phyloP scores from a whole-genome alignment of 2,113 vertebrate genomes.

The Heloderma charlesbogerti region DNA sequence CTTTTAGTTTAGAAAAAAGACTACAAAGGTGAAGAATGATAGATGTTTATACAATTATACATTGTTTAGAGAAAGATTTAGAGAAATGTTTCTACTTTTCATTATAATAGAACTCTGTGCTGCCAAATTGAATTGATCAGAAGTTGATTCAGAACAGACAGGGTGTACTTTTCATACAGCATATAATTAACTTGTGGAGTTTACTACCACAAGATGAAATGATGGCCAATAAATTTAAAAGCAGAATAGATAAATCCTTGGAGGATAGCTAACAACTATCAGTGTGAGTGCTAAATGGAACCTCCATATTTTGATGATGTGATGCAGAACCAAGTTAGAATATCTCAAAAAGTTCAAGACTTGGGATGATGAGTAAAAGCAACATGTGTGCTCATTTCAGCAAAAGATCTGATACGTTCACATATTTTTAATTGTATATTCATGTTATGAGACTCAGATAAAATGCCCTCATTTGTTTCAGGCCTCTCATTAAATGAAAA shows the following conservation, averaged over 20 bases:
- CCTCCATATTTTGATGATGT: not conserved
- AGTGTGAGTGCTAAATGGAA: not conserved
- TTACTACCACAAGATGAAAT: not conserved
- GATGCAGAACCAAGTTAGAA: not conserved
- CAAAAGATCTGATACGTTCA: not conserved
- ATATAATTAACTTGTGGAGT: not conserved
- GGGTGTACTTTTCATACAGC: not conserved
- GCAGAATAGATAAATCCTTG: not conserved
- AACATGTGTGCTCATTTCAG: not conserved
- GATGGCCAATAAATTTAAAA: too few relatives aligned
- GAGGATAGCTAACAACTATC: not conserved
- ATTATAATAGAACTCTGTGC: not conserved
- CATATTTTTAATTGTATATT: not conserved
- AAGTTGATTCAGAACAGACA: not conserved
- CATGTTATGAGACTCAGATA: not conserved
- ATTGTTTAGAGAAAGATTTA: not conserved
- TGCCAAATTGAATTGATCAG: not conserved
- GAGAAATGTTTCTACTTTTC: not conserved
- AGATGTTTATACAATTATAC: not conserved
- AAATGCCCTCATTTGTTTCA: conserved; percentile 65
- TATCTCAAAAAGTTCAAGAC: not conserved
- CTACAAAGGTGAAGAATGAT: too few relatives aligned
- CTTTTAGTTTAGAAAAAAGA: not conserved
- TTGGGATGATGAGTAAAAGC: not conserved
- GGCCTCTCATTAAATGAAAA: conserved; percentile 69